Percentiles rank a stretch among this genome's conserved stretches.
Evolutionary conservation across 2,113 vertebrate genomes (phyloP).

Genomic region (Tragelaphus strepsiceros): DNA sequence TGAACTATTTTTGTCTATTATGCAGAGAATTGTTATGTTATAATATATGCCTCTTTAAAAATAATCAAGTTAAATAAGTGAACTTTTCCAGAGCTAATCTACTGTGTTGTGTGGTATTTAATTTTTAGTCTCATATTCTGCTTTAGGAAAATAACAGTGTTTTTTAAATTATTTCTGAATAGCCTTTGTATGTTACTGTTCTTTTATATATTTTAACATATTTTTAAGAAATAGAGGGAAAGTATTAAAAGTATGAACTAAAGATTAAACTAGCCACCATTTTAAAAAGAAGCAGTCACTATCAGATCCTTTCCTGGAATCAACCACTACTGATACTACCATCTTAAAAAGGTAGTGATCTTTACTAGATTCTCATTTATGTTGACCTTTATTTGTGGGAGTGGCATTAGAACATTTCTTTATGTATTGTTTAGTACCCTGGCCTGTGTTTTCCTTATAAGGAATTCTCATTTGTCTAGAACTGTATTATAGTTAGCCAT

Average conservation of each 20-base stretch:
- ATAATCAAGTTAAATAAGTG: background rate
- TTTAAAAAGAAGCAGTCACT: background rate
- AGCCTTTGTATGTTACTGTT: background rate
- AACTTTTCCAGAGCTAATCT: background rate
- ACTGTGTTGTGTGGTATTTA: background rate
- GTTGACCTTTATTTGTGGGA: background rate
- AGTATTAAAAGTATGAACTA: background rate
- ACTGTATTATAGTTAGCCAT: background rate
- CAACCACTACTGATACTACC: background rate
- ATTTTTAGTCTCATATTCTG: background rate
- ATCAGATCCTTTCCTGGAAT: background rate
- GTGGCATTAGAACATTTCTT: background rate
- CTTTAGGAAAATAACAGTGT: background rate
- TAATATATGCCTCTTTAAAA: background rate
- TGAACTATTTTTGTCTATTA: background rate
- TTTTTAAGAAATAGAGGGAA: background rate
- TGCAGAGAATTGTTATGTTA: background rate
- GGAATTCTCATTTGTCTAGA: conserved; percentile 14
- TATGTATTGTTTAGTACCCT: background rate
- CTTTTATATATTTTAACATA: background rate
- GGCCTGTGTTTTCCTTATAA: background rate
- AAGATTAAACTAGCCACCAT: background rate
- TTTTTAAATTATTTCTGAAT: background rate
- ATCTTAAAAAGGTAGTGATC: background rate
- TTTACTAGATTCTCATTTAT: background rate